Conservation (phyloP, 1,140 invertebrate genomes). For the Carposina sasakii region DNA sequence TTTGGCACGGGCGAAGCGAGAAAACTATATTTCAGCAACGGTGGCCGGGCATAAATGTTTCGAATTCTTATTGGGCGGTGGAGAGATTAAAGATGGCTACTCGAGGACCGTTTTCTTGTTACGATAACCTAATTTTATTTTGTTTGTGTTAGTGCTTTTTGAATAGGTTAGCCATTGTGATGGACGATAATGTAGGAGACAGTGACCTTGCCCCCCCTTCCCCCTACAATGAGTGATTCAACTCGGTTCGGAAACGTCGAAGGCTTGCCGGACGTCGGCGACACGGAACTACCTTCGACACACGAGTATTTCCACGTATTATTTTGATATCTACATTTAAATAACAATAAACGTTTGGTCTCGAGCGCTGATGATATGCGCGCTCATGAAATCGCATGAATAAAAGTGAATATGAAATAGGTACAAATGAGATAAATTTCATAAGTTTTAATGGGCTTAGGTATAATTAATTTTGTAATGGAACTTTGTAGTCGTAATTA, state of each 20-base stretch:
- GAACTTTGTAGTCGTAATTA: too few species aligned
- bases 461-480: too few species aligned
- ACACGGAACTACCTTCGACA: conserved; percentile 66
- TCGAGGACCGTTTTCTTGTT: conserved; percentile 63
- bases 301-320: conserved; percentile 62
- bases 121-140: conserved; percentile 68
- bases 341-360: too few species aligned
- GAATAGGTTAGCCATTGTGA: conserved; percentile 62
- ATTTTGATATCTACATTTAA: too few species aligned
- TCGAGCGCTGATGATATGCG: too few species aligned
- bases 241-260: conserved; percentile 64
- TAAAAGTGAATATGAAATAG: too few species aligned
- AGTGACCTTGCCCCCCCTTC: conserved; percentile 41
- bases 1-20: conserved; percentile 34
- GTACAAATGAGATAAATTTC: too few species aligned
- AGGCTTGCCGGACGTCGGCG: conserved; percentile 67
- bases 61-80: conserved; percentile 62
- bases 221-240: conserved; percentile 25
- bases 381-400: too few species aligned
- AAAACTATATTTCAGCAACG: conserved; percentile 33
- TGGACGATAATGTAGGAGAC: conserved; percentile 62
- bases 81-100: conserved; percentile 68
- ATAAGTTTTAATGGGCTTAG: too few species aligned
- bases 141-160: conserved; percentile 55
- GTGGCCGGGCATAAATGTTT: conserved; percentile 41